These are phyloP conservation scores for Harpegnathos saltator DNA, from an alignment of 1,140 invertebrate genomes.

Conservation along the genomic window DNA sequence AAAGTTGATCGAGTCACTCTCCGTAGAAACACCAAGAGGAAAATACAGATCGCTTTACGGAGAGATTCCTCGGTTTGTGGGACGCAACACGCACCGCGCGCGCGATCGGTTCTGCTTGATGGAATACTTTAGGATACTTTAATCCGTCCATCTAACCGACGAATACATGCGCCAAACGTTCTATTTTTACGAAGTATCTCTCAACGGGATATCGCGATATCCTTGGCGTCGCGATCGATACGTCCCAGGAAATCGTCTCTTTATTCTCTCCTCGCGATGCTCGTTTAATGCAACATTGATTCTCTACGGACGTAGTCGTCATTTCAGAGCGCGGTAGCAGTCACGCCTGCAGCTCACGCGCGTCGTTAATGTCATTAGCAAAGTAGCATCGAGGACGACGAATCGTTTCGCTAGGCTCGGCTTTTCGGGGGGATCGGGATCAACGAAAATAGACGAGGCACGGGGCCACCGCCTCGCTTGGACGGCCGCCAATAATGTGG, in stretches of 20 bases:
- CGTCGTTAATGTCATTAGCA: slow-evolving; percentile 20
- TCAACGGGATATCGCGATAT: background rate
- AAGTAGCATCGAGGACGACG: slow-evolving; percentile 34
- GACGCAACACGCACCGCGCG: too few species aligned
- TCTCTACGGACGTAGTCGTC: slow-evolving; percentile 25
- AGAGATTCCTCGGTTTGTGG: too few species aligned
- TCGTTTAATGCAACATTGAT: slow-evolving; percentile 16
- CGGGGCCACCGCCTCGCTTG: slow-evolving; percentile 70
- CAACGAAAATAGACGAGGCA: slow-evolving; percentile 81
- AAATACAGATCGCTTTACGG: too few species aligned
- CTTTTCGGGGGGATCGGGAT: slow-evolving; percentile 73
- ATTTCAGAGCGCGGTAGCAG: slow-evolving; percentile 46
- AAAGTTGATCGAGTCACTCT: too few species aligned
- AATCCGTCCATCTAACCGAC: too few species aligned
- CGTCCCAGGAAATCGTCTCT: background rate
- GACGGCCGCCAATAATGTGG: slow-evolving; percentile 75
- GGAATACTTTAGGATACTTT: too few species aligned
- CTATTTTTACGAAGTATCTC: background rate
- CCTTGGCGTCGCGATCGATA: background rate
- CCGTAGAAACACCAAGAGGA: too few species aligned
- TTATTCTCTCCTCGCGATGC: slow-evolving; percentile 31
- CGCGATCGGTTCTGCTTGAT: background rate
- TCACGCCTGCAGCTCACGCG: slow-evolving; percentile 6
- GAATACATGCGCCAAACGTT: background rate
- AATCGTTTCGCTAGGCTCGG: slow-evolving; percentile 20